Evolutionary conservation across 2,797 vertebrate species (phyloP), one percentile per base, ranked within the genome.

Genomic region (Syngnathus acus): DNA sequence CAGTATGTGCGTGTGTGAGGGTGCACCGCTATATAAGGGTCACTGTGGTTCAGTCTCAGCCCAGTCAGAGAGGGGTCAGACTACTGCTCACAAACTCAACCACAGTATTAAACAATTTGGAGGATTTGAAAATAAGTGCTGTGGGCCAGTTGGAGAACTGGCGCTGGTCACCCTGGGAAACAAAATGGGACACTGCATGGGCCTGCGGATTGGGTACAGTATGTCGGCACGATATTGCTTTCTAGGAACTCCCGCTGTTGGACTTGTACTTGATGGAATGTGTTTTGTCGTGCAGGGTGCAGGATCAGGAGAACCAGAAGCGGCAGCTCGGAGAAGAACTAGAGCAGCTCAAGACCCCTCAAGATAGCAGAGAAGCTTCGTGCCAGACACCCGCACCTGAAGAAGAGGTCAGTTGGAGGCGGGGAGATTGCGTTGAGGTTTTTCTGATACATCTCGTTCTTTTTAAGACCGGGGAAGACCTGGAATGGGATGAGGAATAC

Each of bases 221-320:
- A 84, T 86, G 87, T 83, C 70, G 26, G 26, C 26, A 58, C 65
- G 75, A 71, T 62, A 54, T 57, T 77, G 62, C 72, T 74, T 50
- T 42, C 40, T 65, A 19, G 45, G 23, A 60, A 64, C 32, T 32
- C 26, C 26, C 26, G 26, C 2, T 32, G 26, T 32, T 32, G 26
- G 26, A 32, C 26, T 32, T 32, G 26, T 32, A 32, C 26, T 32
- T 32, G 26, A 16, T 4, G 13, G 19, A 6, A 43, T 43, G 45
- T 70, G 10, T 69, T 68, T 13, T 16, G 47, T 68, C 57, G 32
- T 1, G 5, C 72, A 97, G 93, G 84, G 90, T 92, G 72, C 89
- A 89, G 26, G 91, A 95, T 77, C 85, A 92, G 78, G 93, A 94
- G 84, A 82, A 89, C 72, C 85, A 90, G 84, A 92, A 90, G 69